These are phyloP conservation scores for Chloroceryle inda DNA, from an alignment of 2,797 vertebrate genomes.

Conservation along the genomic window DNA sequence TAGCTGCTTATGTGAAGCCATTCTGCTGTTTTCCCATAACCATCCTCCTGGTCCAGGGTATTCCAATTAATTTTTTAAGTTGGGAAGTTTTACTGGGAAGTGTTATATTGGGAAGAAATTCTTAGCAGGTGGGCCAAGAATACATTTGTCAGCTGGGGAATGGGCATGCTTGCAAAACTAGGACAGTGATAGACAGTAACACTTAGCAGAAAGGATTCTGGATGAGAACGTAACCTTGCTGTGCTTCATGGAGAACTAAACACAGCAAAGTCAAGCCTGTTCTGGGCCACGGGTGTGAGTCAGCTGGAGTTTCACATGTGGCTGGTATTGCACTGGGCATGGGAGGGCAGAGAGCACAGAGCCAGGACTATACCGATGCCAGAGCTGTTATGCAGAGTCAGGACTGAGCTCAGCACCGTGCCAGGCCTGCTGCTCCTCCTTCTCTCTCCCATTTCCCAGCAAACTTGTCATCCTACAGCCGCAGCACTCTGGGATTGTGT, in stretches of 20 bases:
- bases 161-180: background rate
- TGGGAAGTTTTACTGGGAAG: background rate
- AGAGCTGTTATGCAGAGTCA: background rate
- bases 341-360: background rate
- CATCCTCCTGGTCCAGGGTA: background rate
- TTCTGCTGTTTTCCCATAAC: background rate
- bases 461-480: background rate
- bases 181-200: background rate
- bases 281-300: background rate
- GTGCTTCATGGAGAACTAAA: background rate
- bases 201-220: background rate
- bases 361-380: background rate
- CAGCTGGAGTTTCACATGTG: background rate
- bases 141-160: background rate
- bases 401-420: background rate
- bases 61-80: background rate
- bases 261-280: background rate
- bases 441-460: background rate
- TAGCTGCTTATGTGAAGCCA: background rate
- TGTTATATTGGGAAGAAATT: background rate
- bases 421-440: background rate
- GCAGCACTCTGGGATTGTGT: rapidly evolving
- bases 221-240: background rate
- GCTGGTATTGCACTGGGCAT: background rate
- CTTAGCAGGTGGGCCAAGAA: background rate